phyloP scores from a whole-genome alignment of 2,888 invertebrate genomes.

The Tinea semifulvella region DNA sequence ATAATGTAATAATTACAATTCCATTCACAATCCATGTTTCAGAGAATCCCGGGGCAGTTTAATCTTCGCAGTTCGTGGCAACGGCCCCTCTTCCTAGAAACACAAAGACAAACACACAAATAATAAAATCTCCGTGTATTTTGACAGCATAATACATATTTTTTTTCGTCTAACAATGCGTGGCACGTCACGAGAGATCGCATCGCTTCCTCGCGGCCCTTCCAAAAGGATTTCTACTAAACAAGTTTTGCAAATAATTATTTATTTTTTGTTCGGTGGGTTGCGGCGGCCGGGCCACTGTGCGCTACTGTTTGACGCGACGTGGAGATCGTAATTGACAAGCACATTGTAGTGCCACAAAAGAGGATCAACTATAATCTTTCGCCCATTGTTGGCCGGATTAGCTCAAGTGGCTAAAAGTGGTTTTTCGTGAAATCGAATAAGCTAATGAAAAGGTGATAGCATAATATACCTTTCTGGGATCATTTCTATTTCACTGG shows the following conservation, averaged over 20 bases:
- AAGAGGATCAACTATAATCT: conserved; percentile 50
- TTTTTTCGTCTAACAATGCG: conserved; percentile 50
- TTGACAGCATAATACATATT: conserved; percentile 62
- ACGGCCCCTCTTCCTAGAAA: conserved; percentile 42
- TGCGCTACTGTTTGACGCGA: conserved; percentile 58
- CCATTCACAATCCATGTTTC: conserved; percentile 51
- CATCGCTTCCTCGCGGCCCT: conserved; percentile 58
- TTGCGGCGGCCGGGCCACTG: conserved; percentile 38
- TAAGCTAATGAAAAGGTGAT: conserved; percentile 9
- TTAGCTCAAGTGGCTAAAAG: conserved; percentile 37
- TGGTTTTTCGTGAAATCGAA: background rate
- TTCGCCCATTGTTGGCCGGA: conserved; percentile 42
- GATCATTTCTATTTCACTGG: background rate
- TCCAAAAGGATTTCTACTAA: conserved; percentile 50
- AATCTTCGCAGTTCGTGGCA: background rate
- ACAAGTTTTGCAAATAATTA: conserved; percentile 64
- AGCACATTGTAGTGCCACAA: conserved; percentile 59
- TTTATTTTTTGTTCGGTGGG: conserved; percentile 39
- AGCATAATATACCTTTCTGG: background rate
- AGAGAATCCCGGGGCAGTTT: conserved; percentile 43
- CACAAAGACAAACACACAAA: conserved; percentile 65
- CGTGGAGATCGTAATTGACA: conserved; percentile 64
- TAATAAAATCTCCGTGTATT: conserved; percentile 65
- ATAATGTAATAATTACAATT: conserved; percentile 38
- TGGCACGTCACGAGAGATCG: conserved; percentile 62